Base-by-base conservation (phyloP, 2,888 invertebrate genomes). In the Disparrhopalites patrizii region DNA sequence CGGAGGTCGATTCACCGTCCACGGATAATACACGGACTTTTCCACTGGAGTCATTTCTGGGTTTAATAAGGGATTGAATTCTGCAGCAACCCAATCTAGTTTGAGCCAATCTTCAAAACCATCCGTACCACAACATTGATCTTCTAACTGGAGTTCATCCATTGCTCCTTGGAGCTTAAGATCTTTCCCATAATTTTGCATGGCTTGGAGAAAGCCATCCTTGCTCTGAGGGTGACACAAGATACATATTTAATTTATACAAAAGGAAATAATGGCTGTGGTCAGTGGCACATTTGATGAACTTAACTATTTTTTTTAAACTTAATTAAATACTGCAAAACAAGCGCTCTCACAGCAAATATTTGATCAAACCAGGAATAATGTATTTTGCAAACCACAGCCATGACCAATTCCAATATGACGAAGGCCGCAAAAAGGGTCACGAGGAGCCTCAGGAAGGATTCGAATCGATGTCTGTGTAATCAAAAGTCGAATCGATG, bases 91-190 rank as follows among this genome's bases (percentile, higher is more conserved):
- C 64, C 64, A 64, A 25, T 64, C 64, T 25, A 8, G 27, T 23
- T 55, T 43, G 10, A 36, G 15, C 64, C 64, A 64, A 31, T 64
- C 64, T 4, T 25, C 20, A 28, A 64, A 64, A 64, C 30, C 36
- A n/a, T 64, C 56, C 23, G 64, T 57, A 13, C 64, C 64, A 50
- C 64, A 64, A 43, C 64, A 64, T 50, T 56, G 33, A 43, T 56
- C 56, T 18, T 64, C 47, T n/a, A 31, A 15, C 36, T 64, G 64
- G 18, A 64, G 47, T 30, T 43, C 30, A 33, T 64, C 64, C 25
- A 64, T 33, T 8, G 13, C 20, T 27, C 15, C 27, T 27, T 55
- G 43, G 5, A 64, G 28, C n/a, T 56, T n/a, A 0, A 33, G 30
- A 56, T 43, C 27, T 8, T 27, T 18, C 27, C 27, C 27, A 33